A percentile compares a stretch with the other conserved stretches of the same genome.
These are phyloP conservation scores for Gryon sp. DNA, from an alignment of 1,140 invertebrate species.

Conservation along the genomic window DNA sequence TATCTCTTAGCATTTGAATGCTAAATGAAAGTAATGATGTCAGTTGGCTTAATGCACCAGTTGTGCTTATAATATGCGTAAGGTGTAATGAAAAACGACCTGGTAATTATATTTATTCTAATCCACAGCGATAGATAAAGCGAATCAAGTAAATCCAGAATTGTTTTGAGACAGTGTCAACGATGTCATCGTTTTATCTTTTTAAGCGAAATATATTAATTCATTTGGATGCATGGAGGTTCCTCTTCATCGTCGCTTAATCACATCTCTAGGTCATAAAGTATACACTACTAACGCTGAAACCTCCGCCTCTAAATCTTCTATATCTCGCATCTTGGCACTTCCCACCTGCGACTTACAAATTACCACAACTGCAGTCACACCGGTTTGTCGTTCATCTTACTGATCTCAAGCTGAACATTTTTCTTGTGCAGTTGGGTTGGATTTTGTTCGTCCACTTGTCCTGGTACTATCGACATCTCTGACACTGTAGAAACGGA, in stretches of 20 bases:
- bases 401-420: slow-evolving; percentile 52
- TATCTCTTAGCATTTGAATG: too few species aligned
- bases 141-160: slow-evolving; percentile 47
- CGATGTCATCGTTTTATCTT: slow-evolving; percentile 57
- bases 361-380: slow-evolving; percentile 73
- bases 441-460: slow-evolving; percentile 30
- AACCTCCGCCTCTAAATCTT: slow-evolving; percentile 72
- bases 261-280: slow-evolving; percentile 63
- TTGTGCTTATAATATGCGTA: neutral
- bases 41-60: slow-evolving; percentile 23
- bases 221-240: slow-evolving; percentile 58
- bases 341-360: slow-evolving; percentile 76
- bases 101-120: slow-evolving; percentile 44
- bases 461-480: slow-evolving; percentile 43
- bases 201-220: slow-evolving; percentile 54
- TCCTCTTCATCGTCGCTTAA: slow-evolving; percentile 65
- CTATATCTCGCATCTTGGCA: slow-evolving; percentile 73
- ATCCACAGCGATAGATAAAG: slow-evolving; percentile 44
- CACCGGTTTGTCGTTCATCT: slow-evolving; percentile 67
- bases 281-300: slow-evolving; percentile 59
- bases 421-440: slow-evolving; percentile 46
- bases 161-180: slow-evolving; percentile 59
- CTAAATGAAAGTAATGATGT: too few species aligned
- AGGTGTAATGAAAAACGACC: slow-evolving; percentile 27
- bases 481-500: slow-evolving; percentile 9